Evolutionary conservation across 2,113 vertebrate genomes (phyloP), one percentile per base, ranked within the genome.

Genomic region (Clarias macrocephalus): DNA sequence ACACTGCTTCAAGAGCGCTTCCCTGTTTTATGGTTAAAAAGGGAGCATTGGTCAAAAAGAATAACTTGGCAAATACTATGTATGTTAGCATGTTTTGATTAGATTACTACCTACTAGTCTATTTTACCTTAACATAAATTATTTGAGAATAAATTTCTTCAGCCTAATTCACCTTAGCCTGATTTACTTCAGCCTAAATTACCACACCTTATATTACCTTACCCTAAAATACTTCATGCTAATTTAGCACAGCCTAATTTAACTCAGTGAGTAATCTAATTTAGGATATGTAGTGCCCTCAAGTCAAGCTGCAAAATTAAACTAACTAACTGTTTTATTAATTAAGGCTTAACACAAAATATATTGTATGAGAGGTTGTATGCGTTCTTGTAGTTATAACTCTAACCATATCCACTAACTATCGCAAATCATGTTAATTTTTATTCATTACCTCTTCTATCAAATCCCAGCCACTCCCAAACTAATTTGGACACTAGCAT

Each of bases 1-100:
- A 90, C 91, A 91, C 56, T 2, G 30, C 70, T 86, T 63, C 63
- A 6, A 77, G 15, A 48, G 65, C 52, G 52, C 19, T 42, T 37
- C 0, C 15, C 28, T 70, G 28, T 30, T 70, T 70, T 68, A 33
- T 70, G 66, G 5, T 30, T 30, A 33, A 68, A 19, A 15, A 30
- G 30, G 30, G 28, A 16, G 66, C 33, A 15, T 13, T 30, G 28
- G 28, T 70, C 5, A 33, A 42, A 73, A 73, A 21, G 9, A 42
- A 15, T 30, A 11, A 73, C 33, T 19, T 1, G 37, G 70, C 70
- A 42, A 72, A 72, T 72, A 30, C 28, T 68, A 28, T 70, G 23
- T 10, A 73, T 73, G 37, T 48, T 73, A 73, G 70, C 33, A 1
- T 42, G 3, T 73, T 28, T 23, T 79, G 76, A 37, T 37, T 37